A percentile compares a stretch with the other conserved stretches of the same genome.
These are phyloP conservation scores for Stercorarius parasiticus DNA, from an alignment of 2,113 vertebrate species.

Conservation along the genomic window DNA sequence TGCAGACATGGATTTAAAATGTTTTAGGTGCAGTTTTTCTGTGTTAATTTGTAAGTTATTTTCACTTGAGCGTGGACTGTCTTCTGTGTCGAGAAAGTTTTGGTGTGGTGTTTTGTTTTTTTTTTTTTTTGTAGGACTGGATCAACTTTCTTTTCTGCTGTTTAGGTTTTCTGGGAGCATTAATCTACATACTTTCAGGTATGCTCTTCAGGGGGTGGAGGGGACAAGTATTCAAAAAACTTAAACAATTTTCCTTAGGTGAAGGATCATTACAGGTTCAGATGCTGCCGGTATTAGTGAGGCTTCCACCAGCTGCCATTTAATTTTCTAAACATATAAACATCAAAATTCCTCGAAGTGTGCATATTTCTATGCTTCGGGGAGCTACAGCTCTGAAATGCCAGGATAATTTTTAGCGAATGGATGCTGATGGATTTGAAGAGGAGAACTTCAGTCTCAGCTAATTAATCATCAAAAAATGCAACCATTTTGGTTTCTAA, in stretches of 20 bases:
- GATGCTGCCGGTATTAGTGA: neutral
- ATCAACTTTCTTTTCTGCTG: neutral
- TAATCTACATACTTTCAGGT: conserved; percentile 40
- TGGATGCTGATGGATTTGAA: neutral
- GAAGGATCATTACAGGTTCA: conserved; percentile 29
- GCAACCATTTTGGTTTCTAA: neutral
- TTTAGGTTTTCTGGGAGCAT: neutral
- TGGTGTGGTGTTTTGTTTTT: neutral
- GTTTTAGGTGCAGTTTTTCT: neutral
- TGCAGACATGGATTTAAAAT: neutral
- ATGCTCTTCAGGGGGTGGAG: conserved; percentile 11
- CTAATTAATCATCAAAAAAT: neutral
- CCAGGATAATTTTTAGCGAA: neutral
- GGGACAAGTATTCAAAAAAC: conserved; percentile 43
- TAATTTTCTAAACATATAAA: neutral
- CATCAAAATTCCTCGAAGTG: neutral
- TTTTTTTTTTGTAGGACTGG: neutral
- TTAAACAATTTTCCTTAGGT: conserved; percentile 51
- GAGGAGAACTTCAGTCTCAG: neutral
- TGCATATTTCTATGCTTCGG: neutral
- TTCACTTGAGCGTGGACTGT: neutral
- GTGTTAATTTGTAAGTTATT: neutral
- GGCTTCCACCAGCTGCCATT: neutral
- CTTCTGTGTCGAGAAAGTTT: neutral
- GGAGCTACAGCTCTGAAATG: neutral